Conservation (phyloP, 1,140 invertebrate genomes). For the Cyphomyrmex costatus region DNA sequence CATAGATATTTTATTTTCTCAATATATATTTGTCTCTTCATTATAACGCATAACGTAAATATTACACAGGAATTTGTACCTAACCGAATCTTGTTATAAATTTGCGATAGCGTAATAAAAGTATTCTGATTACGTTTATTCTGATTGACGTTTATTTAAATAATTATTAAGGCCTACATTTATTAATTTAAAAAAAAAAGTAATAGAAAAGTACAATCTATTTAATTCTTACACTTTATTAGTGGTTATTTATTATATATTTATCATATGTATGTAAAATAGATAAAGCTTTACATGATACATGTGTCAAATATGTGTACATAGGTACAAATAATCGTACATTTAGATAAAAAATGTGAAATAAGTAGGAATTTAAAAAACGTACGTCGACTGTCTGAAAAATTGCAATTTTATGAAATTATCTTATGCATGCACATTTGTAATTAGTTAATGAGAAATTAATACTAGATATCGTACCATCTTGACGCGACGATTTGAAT, state of each 20-base stretch:
- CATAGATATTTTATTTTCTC: not conserved
- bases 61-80: not conserved
- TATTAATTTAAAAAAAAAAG: not conserved
- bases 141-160: not conserved
- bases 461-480: no score
- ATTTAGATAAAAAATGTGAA: not conserved
- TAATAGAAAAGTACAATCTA: not conserved
- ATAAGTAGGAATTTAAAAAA: not conserved
- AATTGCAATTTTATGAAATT: slow-evolving; percentile 4
- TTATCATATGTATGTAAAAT: no score
- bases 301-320: no score
- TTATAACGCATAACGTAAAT: not conserved
- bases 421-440: no score
- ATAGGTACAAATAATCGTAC: not conserved
- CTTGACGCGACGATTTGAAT: no score
- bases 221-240: slow-evolving; percentile 5
- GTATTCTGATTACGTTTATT: not conserved
- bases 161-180: not conserved
- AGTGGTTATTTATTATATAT: not conserved
- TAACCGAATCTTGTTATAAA: not conserved
- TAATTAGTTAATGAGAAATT: no score
- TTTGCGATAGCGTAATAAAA: no score
- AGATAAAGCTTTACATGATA: no score
- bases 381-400: not conserved
- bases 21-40: not conserved